These are phyloP conservation scores for Eupithecia subumbrata DNA, from an alignment of 2,888 invertebrate genomes.

Conservation along the genomic window DNA sequence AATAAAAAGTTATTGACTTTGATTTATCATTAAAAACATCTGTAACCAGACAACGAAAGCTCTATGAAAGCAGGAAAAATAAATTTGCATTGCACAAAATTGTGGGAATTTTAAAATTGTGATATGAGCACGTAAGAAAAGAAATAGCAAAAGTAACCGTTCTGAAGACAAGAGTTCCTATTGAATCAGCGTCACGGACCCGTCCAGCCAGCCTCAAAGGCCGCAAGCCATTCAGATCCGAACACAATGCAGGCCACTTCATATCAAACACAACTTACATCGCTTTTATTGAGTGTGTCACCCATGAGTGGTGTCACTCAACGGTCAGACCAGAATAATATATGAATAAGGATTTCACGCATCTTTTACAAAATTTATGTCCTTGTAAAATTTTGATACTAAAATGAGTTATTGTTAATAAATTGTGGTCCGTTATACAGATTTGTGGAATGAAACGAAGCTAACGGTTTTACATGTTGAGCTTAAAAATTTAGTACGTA, in stretches of 20 bases:
- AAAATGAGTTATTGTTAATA: conserved; percentile 39
- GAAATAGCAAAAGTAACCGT: conserved; percentile 29
- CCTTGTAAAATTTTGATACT: conserved; percentile 59
- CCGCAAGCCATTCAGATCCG: conserved; percentile 37
- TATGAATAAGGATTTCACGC: conserved; percentile 55
- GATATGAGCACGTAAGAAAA: not conserved
- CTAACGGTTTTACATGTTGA: conserved; percentile 26
- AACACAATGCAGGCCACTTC: conserved; percentile 63
- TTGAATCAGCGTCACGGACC: conserved; percentile 43
- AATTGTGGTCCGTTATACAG: conserved; percentile 26
- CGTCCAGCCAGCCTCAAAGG: conserved; percentile 32
- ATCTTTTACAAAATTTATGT: conserved; percentile 61
- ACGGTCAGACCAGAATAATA: conserved; percentile 74
- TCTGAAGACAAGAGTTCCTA: conserved; percentile 47
- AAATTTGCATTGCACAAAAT: not conserved
- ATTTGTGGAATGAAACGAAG: conserved; percentile 23
- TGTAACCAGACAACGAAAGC: not conserved
- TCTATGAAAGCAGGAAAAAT: not conserved
- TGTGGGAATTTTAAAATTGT: not conserved
- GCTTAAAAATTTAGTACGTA: not conserved
- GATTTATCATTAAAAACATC: not conserved
- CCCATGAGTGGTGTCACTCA: conserved; percentile 72
- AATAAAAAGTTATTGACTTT: too few species aligned
- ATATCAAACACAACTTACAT: conserved; percentile 61
- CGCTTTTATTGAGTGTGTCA: conserved; percentile 67